These are phyloP conservation scores for Polypterus bichir DNA, from an alignment of 2,113 vertebrate genomes.

Conservation along the genomic window DNA sequence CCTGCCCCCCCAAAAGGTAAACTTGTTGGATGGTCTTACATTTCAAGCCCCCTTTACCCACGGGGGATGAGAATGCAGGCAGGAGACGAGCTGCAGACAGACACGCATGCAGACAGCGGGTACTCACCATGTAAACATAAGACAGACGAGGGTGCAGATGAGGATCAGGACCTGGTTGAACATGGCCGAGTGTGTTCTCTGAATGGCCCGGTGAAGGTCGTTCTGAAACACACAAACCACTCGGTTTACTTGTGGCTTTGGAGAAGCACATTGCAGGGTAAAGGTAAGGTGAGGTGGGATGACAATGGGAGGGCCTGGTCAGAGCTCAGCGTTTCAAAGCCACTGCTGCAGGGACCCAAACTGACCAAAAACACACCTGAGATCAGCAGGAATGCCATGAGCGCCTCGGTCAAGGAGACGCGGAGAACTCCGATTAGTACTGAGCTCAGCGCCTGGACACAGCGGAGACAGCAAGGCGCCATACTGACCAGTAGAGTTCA, in stretches of 20 bases:
- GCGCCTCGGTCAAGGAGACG: no score
- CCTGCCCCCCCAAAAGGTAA: no score
- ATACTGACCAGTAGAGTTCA: no score
- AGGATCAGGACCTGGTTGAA: conserved; percentile 28
- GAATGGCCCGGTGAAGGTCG: conserved; percentile 24
- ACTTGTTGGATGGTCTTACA: no score
- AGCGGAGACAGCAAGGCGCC: no score
- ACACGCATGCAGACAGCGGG: neutral
- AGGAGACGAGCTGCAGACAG: neutral
- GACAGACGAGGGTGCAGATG: conserved; percentile 23
- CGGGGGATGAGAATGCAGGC: neutral
- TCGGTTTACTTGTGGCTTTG: no score
- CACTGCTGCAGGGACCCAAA: neutral
- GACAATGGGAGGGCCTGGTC: conserved; percentile 47
- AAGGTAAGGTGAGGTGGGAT: conserved; percentile 16
- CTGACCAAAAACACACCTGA: neutral
- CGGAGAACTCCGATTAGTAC: no score
- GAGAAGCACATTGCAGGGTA: conserved; percentile 2
- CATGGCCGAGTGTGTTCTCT: conserved; percentile 26
- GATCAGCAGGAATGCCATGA: neutral
- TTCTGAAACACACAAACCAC: conserved; percentile 11
- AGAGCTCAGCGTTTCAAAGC: neutral
- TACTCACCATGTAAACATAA: conserved; percentile 27
- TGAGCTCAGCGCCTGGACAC: no score
- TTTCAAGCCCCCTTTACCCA: no score